These are phyloP conservation scores for Lepidochrysops patricia DNA, from an alignment of 2,888 invertebrate species.

Conservation along the genomic window DNA sequence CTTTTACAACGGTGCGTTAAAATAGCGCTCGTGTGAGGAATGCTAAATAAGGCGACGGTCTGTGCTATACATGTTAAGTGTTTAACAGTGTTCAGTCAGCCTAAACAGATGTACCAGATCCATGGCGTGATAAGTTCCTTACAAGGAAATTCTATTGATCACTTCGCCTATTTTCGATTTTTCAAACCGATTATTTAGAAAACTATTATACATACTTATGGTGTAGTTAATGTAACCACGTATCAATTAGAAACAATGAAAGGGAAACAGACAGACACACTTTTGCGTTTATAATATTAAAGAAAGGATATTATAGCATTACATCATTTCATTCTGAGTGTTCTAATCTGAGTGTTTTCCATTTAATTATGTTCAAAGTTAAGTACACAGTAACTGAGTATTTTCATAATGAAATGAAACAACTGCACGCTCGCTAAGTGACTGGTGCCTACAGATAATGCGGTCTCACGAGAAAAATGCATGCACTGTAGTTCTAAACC, in stretches of 20 bases:
- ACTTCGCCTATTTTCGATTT: background rate
- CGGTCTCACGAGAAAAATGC: constrained; percentile 1
- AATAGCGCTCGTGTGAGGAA: background rate
- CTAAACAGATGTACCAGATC: background rate
- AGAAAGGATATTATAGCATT: too few relatives aligned
- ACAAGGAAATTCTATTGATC: background rate
- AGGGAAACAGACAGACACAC: too few relatives aligned
- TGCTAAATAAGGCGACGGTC: background rate
- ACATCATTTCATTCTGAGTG: too few relatives aligned
- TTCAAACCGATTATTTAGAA: too few relatives aligned
- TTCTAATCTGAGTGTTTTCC: background rate
- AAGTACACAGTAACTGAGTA: background rate
- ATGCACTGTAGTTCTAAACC: background rate
- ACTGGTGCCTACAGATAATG: background rate
- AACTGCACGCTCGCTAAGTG: background rate
- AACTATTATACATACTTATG: too few relatives aligned
- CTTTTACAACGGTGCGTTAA: background rate
- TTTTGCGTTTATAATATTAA: too few relatives aligned
- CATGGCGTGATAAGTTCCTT: background rate
- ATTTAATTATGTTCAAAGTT: background rate
- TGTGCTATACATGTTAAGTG: background rate
- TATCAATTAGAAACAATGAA: too few relatives aligned
- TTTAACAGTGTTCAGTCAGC: background rate
- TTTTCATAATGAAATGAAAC: background rate
- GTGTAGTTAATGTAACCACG: too few relatives aligned